phyloP scores from a whole-genome alignment of 2,113 vertebrate species.

The Marcusenius ussheri region DNA sequence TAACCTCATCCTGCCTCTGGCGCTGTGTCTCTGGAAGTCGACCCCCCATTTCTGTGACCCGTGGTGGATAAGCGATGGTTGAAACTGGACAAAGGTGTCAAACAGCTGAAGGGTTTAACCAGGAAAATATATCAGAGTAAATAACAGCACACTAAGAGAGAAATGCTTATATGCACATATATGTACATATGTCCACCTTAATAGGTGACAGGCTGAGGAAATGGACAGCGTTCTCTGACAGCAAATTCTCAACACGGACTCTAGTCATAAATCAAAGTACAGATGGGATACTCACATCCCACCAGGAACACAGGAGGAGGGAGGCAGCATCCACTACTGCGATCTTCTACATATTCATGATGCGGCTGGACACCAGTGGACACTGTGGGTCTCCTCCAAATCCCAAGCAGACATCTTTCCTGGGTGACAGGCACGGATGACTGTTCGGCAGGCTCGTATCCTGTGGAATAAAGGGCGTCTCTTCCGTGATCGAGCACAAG shows the following conservation, averaged over 20 bases:
- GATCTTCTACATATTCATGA: conserved; percentile 5
- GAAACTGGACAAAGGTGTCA: background rate
- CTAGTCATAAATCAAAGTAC: background rate
- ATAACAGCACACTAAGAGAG: background rate
- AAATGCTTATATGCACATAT: background rate
- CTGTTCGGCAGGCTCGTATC: background rate
- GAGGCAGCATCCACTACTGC: background rate
- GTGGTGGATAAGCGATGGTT: background rate
- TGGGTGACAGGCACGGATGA: background rate
- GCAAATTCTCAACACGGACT: background rate
- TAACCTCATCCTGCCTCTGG: background rate
- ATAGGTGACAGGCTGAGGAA: background rate
- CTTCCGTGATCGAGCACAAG: background rate
- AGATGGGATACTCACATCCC: background rate
- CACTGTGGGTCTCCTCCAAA: background rate
- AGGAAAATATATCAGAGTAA: background rate
- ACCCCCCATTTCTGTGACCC: background rate
- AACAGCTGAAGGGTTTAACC: background rate
- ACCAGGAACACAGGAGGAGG: background rate
- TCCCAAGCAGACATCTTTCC: background rate
- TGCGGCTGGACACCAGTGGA: background rate
- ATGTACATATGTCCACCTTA: background rate
- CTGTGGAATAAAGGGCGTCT: background rate
- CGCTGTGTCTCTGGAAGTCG: background rate
- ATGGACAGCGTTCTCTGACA: background rate